phyloP scores from a whole-genome alignment of 2,113 vertebrate genomes.

The Megatriorchis doriae region DNA sequence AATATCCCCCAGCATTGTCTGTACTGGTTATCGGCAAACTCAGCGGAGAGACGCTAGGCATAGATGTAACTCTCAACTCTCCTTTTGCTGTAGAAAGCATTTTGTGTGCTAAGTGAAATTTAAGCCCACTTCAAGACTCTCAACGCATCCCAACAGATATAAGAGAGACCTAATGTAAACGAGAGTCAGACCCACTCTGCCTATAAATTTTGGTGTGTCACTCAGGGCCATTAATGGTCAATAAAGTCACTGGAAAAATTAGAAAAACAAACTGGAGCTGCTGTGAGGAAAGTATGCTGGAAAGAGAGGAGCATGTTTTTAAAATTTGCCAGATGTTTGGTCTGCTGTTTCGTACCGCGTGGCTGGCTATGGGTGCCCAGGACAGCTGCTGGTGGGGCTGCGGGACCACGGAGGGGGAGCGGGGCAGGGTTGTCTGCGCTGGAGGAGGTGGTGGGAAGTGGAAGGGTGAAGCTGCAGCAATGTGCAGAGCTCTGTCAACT shows the following conservation, averaged over 20 bases:
- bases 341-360: background rate
- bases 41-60: fast-evolving
- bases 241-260: background rate
- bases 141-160: background rate
- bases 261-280: background rate
- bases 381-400: fast-evolving
- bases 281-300: background rate
- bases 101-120: background rate
- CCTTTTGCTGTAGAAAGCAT: background rate
- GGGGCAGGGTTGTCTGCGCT: background rate
- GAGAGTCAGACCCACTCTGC: background rate
- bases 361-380: fast-evolving
- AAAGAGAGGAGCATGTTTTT: background rate
- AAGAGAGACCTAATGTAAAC: background rate
- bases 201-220: background rate
- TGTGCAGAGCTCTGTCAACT: background rate
- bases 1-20: fast-evolving
- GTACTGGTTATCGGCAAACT: background rate
- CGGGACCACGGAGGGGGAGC: background rate
- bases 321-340: background rate
- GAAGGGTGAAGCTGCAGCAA: background rate
- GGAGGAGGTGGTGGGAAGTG: background rate
- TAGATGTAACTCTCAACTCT: background rate
- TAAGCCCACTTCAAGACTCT: background rate
- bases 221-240: background rate